Evolutionary conservation across 2,113 vertebrate genomes (phyloP), one percentile per base, ranked within the genome.

Genomic region (Nycticebus coucang): DNA sequence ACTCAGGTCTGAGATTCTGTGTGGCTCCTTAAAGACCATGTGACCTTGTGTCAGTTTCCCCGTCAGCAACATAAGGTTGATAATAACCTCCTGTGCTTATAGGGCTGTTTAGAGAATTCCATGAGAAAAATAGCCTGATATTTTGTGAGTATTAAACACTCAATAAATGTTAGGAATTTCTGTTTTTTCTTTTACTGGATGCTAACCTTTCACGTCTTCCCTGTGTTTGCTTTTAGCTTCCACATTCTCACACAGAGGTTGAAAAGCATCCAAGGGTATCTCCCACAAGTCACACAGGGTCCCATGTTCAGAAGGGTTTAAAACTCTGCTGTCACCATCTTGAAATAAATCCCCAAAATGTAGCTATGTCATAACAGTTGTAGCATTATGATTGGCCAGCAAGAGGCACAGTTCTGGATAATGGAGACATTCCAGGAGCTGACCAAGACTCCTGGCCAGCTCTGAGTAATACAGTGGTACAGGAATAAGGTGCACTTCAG

Each of bases 401-500:
- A 10, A 7, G 28, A 64, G 19, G 64, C 35, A 6, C 4, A 37
- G 37, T 64, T 84, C 71, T 26, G 35, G 12, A 53, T 57, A 30
- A n/a, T 19, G 10, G 30, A 35, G 15, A 75, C 7, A 68, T 33
- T 17, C 17, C 57, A 41, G 12, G 71, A 50, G 45, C 7, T 41
- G 55, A 57, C 30, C 2, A 33, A 24, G 45, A 14, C 33, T 83
- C 45, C 53, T 53, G 7, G 0, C 10, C 37, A 28, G 78, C 19
- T 78, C 74, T 83, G 35, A 74, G 55, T n/a, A 21, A 71, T 0
- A 9, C 41, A 68, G 30, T 24, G 60, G 33, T 3, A 3, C 8
- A 35, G n/a, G 7, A 11, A 83, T 6, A 19, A 33, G 50, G 21
- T 0, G 30, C 13, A 37, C 2, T 1, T 60, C 1, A 19, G n/a